Evolutionary conservation across 2,888 invertebrate genomes (phyloP), one percentile per base, ranked within the genome.

Genomic region (Sinotaia quadrata): DNA sequence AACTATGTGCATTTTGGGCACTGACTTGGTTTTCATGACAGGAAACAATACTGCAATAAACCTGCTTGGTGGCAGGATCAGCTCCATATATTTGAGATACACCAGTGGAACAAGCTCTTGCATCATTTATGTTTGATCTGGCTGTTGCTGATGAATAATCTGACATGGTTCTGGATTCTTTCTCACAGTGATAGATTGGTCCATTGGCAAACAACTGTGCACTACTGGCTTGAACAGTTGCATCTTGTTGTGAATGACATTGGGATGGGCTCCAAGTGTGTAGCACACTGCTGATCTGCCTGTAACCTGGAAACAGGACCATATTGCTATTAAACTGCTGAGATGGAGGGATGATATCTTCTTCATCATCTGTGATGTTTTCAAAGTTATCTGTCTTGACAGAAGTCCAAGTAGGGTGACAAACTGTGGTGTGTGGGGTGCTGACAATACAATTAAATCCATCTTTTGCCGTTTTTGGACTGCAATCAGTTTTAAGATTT

Each of bases 311-410:
- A 33, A 56, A 65, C 47, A 54, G 33, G 44, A 44, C 36, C 5
- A 34, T 37, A 54, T n/a, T 56, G 31, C 52, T 44, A 24, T 41
- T 33, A 27, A 41, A 65, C 21, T 21, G 56, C 24, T 65, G 65
- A 8, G 65, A 65, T 2, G 65, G 65, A 34, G 56, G 54, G 21
- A 65, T 67, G 44, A 72, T 68, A 56, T 63, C 67, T n/a, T 69
- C 70, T 33, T 75, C 75, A 63, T 75, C 76, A 71, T 78, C 78
- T 61, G 78, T 76, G 7, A 78, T 77, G 63, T 78, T 78, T 73
- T 77, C 78, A 61, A 77, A 78, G 29, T 74, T 70, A 52, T 78
- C 78, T 62, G 75, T 76, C 41, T 74, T 76, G n/a, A 78, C 72
- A 27, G 65, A 37, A 37, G 65, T 65, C 65, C 65, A 65, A 7